Evolutionary conservation across 2,888 invertebrate species (phyloP), one percentile per base, ranked within the genome.

Genomic region (Heliothis peltigera): DNA sequence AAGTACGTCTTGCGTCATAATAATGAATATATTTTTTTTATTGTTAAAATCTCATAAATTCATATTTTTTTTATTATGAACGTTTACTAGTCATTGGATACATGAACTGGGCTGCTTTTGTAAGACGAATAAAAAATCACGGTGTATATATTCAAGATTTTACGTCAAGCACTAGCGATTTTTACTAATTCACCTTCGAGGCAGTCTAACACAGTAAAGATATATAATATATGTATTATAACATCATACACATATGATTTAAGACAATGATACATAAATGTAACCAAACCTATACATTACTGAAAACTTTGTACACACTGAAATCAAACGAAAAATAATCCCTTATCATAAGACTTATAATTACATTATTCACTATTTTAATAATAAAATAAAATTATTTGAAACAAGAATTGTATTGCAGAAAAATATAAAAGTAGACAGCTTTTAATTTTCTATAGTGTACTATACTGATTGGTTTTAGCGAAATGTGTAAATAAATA

Each of bases 301-400:
- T 44, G 39, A 70, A 51, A 48, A 54, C 69, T 75, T 69, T 70
- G 75, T 75, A 69, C 75, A 75, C 46, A 54, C 62, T 17, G 17
- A 75, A 71, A 75, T 61, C 44, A 25, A 46, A 61, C 17, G 35
- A 42, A 70, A 65, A 43, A 48, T 18, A 67, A 22, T 52, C 28
- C 42, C 42, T 59, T 35, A 48, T 21, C 32, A 69, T 48, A 35
- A 67, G 58, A 60, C 10, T 5, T 55, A 47, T 48, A 48, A 19
- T 55, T 60, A 70, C 43, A 74, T 35, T 55, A 68, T 32, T n/a
- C 19, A 44, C 17, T 43, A 53, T 7, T 8, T 53, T 54, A 44
- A 46, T 19, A 56, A 48, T 43, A 56, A 47, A 52, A 18, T 7
- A 15, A n/a, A 39, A 39, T 28, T 73, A 49, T 49, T 54, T 43